A percentile compares a stretch with the other conserved stretches of the same genome.
Conservation (phyloP, 1,140 invertebrate genomes). For the Camponotus floridanus region DNA sequence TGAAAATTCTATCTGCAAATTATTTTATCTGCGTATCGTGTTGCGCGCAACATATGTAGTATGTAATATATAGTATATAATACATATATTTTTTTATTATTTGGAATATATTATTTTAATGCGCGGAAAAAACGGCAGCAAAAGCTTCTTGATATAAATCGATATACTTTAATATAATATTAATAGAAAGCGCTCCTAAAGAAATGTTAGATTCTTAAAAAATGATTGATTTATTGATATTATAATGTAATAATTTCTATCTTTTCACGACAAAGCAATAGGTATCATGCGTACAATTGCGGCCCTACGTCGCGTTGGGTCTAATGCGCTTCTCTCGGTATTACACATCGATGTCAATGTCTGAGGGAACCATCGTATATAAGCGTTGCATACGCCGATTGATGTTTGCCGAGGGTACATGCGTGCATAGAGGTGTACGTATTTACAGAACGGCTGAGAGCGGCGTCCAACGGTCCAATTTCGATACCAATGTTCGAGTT, state of each 20-base stretch:
- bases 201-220: background rate
- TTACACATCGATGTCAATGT: conserved; percentile 67
- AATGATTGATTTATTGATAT: background rate
- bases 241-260: conserved; percentile 12
- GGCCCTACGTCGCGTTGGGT: conserved; percentile 48
- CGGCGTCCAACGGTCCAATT: conserved; percentile 38
- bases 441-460: conserved; percentile 62
- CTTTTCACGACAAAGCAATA: background rate
- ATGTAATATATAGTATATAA: background rate
- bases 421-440: conserved; percentile 58
- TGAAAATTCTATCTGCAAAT: background rate
- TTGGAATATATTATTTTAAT: background rate
- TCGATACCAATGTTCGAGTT: conserved; percentile 43
- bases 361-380: conserved; percentile 55
- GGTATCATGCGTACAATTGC: conserved; percentile 15
- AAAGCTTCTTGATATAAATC: background rate
- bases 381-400: conserved; percentile 59
- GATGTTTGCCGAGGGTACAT: conserved; percentile 59
- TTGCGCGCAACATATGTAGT: background rate
- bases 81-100: conserved; percentile 4
- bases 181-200: background rate
- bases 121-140: background rate
- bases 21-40: too few relatives aligned
- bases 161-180: background rate
- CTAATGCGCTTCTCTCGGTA: conserved; percentile 65